Conservation (phyloP, 2,113 vertebrate species). For the Erythrolamprus reginae region DNA sequence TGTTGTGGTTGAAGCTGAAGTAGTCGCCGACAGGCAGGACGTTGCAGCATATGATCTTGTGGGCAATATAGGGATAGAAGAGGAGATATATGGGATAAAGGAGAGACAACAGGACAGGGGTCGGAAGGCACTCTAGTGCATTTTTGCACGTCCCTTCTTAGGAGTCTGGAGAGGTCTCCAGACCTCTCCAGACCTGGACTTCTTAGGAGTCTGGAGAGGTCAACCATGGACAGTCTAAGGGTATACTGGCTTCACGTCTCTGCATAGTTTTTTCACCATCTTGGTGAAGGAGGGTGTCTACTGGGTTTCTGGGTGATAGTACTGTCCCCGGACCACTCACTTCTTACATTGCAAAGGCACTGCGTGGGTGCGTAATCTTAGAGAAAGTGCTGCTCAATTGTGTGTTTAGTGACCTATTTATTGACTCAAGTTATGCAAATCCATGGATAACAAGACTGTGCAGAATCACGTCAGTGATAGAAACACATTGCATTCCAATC, state of each 20-base stretch:
- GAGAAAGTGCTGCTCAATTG: background rate
- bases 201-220: too few relatives aligned
- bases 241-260: background rate
- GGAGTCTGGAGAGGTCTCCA: too few relatives aligned
- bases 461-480: background rate
- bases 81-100: too few relatives aligned
- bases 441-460: background rate
- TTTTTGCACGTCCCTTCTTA: too few relatives aligned
- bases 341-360: background rate
- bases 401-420: background rate
- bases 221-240: too few relatives aligned
- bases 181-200: too few relatives aligned
- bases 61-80: too few relatives aligned
- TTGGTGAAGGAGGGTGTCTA: background rate
- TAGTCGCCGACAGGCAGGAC: too few relatives aligned
- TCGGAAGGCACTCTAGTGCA: too few relatives aligned
- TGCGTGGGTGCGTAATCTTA: background rate
- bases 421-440: background rate
- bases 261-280: background rate
- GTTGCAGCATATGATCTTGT: too few relatives aligned
- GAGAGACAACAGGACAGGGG: too few relatives aligned
- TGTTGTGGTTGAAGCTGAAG: too few relatives aligned
- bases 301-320: background rate
- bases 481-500: background rate
- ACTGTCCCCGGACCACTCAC: background rate